A percentile compares a stretch with the other conserved stretches of the same genome.
phyloP scores from a whole-genome alignment of 2,113 vertebrate genomes.

The Oreocharis arfaki region DNA sequence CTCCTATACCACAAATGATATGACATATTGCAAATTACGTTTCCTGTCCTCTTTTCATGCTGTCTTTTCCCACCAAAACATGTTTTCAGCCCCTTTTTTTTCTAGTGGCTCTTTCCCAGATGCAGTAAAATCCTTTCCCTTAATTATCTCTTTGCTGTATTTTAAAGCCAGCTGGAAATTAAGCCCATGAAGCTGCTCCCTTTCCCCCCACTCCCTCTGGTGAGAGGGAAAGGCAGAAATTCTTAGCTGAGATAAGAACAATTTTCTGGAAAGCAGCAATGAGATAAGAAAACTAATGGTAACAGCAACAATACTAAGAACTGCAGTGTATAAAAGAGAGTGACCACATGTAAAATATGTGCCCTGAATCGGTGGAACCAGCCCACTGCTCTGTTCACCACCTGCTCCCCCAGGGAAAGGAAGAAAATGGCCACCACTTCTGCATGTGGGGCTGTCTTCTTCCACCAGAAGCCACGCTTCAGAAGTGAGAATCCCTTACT shows the following conservation, averaged over 20 bases:
- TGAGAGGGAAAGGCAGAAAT: neutral
- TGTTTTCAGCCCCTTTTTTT: neutral
- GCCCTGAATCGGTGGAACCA: neutral
- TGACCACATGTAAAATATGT: neutral
- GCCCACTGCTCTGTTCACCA: accelerated
- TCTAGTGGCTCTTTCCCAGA: neutral
- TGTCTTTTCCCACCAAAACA: neutral
- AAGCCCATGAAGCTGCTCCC: neutral
- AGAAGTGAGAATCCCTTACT: neutral
- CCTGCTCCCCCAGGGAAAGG: neutral
- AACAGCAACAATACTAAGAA: neutral
- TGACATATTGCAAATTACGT: neutral
- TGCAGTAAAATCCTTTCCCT: neutral
- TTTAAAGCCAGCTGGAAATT: neutral
- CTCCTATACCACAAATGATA: neutral
- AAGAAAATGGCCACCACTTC: neutral
- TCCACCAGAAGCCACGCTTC: accelerated
- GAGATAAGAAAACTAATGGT: neutral
- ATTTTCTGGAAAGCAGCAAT: neutral
- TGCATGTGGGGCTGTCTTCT: accelerated
- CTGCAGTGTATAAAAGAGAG: neutral
- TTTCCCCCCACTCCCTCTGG: neutral
- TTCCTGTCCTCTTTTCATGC: neutral
- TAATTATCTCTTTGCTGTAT: neutral
- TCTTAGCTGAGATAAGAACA: neutral